A percentile compares a stretch with the other conserved stretches of the same genome.
These are phyloP conservation scores for Tipula lateralis DNA, from an alignment of 2,888 invertebrate species.

Conservation along the genomic window DNA sequence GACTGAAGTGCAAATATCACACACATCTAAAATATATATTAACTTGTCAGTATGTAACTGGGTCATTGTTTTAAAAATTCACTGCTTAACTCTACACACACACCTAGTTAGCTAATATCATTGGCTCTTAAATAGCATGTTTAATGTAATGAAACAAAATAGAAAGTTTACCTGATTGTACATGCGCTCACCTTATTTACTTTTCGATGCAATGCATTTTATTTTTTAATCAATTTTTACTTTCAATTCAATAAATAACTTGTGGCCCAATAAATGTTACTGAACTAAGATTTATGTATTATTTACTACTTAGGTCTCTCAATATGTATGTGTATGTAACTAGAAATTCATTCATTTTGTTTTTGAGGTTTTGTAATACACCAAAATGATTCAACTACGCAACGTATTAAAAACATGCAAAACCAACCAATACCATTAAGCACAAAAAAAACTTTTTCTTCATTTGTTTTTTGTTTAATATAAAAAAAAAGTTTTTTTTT, in stretches of 20 bases:
- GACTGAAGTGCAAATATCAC: no score
- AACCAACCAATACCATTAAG: slow-evolving; percentile 5
- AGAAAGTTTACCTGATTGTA: background rate
- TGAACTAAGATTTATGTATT: background rate
- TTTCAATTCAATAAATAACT: background rate
- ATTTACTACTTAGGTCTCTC: background rate
- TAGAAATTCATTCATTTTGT: background rate
- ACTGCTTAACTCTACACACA: background rate
- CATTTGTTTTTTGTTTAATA: background rate
- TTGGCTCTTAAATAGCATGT: background rate
- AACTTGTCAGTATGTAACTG: background rate
- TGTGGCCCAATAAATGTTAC: background rate
- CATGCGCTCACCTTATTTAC: background rate
- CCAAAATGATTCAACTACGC: background rate
- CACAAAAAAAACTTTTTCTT: background rate
- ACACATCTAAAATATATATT: no score
- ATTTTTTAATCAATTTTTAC: background rate
- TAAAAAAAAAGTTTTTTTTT: background rate
- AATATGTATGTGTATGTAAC: no score
- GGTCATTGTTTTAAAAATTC: slow-evolving; percentile 4
- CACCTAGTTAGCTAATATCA: background rate
- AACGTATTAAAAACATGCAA: background rate
- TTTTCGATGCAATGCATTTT: background rate
- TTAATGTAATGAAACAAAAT: background rate
- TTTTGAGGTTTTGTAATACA: background rate